Percentiles rank a stretch among this genome's conserved stretches.
These are phyloP conservation scores for Lithophane semibrunnea DNA, from an alignment of 2,888 invertebrate species.

Conservation along the genomic window DNA sequence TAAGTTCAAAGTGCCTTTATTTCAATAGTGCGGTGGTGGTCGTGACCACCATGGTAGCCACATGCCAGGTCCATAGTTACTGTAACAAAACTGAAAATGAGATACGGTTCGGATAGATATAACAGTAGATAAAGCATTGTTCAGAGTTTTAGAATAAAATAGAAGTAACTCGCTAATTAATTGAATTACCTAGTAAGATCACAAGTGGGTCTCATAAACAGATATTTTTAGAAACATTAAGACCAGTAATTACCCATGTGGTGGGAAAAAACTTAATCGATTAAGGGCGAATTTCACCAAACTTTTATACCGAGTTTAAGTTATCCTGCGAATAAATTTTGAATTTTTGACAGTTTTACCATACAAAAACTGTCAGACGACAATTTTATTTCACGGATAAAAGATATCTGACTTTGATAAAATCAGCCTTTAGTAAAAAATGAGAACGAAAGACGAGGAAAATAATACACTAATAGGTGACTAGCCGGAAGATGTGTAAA, in stretches of 20 bases:
- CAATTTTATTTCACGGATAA: no score
- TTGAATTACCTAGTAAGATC: not conserved
- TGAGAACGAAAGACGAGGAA: not conserved
- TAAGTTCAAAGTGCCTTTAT: slow-evolving; percentile 12
- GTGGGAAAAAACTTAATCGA: not conserved
- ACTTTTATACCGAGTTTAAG: no score
- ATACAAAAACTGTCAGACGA: no score
- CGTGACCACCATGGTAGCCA: slow-evolving; percentile 41
- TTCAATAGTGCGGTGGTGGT: slow-evolving; percentile 16
- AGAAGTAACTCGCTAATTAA: not conserved
- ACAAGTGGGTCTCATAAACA: not conserved
- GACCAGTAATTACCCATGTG: not conserved
- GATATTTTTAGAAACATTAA: not conserved
- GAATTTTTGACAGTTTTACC: no score
- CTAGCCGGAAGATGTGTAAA: not conserved
- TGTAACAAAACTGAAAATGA: slow-evolving; percentile 20
- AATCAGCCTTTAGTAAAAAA: not conserved
- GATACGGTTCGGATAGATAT: not conserved
- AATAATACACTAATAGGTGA: not conserved
- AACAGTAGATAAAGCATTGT: not conserved
- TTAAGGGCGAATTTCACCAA: no score
- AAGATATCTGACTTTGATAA: no score
- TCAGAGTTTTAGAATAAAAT: not conserved
- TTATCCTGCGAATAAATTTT: no score
- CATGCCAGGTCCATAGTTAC: slow-evolving; percentile 32